Conservation (phyloP, 2,113 vertebrate species). For the Piprites chloris region DNA sequence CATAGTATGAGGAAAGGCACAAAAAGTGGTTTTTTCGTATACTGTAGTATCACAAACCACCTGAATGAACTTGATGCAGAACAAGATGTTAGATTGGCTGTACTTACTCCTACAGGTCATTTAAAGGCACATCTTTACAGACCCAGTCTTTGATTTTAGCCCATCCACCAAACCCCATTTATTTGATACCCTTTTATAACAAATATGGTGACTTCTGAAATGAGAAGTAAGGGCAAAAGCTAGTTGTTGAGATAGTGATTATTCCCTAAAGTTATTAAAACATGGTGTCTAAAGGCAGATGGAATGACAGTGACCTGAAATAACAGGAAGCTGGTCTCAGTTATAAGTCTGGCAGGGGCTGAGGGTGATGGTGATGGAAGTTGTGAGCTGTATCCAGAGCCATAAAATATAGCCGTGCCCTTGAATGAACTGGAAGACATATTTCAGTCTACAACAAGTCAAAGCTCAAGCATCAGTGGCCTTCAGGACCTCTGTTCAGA, state of each 20-base stretch:
- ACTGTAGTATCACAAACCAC: background rate
- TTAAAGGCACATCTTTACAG: background rate
- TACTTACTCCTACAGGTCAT: background rate
- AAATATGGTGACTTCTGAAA: background rate
- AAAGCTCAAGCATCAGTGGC: background rate
- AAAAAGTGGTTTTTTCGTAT: background rate
- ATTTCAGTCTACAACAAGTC: background rate
- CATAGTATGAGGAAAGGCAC: background rate
- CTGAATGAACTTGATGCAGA: background rate
- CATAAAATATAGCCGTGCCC: conserved; percentile 2
- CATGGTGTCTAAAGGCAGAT: background rate
- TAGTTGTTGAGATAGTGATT: background rate
- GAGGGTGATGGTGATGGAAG: background rate
- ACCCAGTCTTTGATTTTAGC: background rate
- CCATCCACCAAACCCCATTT: background rate
- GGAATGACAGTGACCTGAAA: background rate
- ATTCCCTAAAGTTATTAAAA: background rate
- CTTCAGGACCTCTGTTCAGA: background rate
- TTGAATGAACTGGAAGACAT: background rate
- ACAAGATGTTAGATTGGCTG: background rate
- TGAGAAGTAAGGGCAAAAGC: background rate
- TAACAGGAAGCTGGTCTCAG: background rate
- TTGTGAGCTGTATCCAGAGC: background rate
- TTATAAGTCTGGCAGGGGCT: background rate
- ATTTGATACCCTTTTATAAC: background rate